These are phyloP conservation scores for Pithys albifrons DNA, from an alignment of 2,113 vertebrate species.

Conservation along the genomic window DNA sequence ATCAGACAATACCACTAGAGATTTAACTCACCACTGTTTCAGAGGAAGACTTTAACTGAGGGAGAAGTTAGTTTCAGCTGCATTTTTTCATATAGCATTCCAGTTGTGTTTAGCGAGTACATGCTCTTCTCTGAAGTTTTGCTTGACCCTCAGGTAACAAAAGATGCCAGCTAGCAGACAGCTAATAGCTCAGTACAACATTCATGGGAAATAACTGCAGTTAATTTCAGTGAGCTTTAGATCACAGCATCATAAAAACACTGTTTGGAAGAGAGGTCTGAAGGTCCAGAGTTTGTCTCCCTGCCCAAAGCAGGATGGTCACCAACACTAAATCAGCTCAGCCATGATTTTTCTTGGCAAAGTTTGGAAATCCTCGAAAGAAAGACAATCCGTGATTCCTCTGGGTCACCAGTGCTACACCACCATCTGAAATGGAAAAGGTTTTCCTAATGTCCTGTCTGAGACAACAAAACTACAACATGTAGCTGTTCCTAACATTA, in stretches of 20 bases:
- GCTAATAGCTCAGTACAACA: not conserved
- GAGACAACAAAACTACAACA: not conserved
- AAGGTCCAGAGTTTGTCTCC: not conserved
- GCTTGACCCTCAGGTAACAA: not conserved
- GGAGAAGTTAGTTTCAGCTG: not conserved
- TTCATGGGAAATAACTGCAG: not conserved
- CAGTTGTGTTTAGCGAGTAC: not conserved
- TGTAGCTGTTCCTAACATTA: not conserved
- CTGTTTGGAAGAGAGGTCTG: not conserved
- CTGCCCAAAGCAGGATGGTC: not conserved
- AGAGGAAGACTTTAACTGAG: not conserved
- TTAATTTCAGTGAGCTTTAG: not conserved
- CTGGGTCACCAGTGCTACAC: not conserved
- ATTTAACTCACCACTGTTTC: not conserved
- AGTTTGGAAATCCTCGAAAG: not conserved
- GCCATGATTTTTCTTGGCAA: not conserved
- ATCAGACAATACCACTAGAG: not conserved
- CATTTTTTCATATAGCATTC: not conserved
- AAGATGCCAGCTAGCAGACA: not conserved
- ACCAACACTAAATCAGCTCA: not conserved
- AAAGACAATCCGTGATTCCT: not conserved
- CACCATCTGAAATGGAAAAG: not conserved
- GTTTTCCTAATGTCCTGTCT: not conserved
- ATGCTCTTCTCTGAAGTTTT: not conserved
- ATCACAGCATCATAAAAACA: not conserved